Evolutionary conservation across 2,888 invertebrate genomes (phyloP).

Genomic region (Chirona hameri): DNA sequence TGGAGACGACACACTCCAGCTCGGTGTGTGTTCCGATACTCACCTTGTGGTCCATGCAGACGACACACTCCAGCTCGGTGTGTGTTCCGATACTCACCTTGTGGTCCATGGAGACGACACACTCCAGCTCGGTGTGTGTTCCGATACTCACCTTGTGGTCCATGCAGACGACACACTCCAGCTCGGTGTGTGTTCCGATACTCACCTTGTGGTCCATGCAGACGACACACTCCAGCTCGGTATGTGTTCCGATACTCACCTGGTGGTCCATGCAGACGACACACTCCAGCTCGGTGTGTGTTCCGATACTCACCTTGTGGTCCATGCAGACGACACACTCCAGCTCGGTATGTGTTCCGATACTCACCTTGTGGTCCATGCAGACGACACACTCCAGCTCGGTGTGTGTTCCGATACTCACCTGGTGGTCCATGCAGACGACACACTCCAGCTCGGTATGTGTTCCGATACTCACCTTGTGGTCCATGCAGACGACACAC

Average conservation of each 20-base stretch:
- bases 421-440: constrained; percentile 71
- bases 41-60: constrained; percentile 73
- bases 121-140: constrained; percentile 57
- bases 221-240: constrained; percentile 70
- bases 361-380: constrained; percentile 65
- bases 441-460: constrained; percentile 65
- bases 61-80: constrained; percentile 67
- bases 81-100: constrained; percentile 52
- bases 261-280: constrained; percentile 74
- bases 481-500: constrained; percentile 81
- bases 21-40: constrained; percentile 45
- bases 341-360: constrained; percentile 45
- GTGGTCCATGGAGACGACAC: constrained; percentile 77
- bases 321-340: constrained; percentile 87
- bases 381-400: constrained; percentile 77
- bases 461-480: constrained; percentile 53
- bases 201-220: constrained; percentile 71
- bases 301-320: constrained; percentile 54
- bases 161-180: constrained; percentile 82
- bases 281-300: constrained; percentile 61
- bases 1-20: constrained; percentile 77
- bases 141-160: constrained; percentile 59
- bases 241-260: constrained; percentile 51
- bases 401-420: constrained; percentile 47
- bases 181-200: constrained; percentile 44